Base-by-base conservation (phyloP, 2,888 invertebrate genomes). In the Sialis lutaria region DNA sequence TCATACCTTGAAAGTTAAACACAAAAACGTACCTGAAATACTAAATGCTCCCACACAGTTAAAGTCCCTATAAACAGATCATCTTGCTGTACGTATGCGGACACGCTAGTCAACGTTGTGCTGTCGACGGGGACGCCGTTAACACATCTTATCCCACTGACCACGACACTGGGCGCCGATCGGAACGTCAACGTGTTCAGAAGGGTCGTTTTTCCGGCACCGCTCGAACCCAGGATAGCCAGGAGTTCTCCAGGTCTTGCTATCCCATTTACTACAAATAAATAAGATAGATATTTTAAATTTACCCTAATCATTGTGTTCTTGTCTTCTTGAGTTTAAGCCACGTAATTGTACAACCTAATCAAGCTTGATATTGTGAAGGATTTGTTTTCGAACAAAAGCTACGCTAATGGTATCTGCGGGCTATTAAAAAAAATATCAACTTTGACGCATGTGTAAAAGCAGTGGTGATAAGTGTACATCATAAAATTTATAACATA, bases 141-240 rank as follows among this genome's bases (percentile, higher is more conserved):
- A 10, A 89, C 65, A 46, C 70, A 70, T 53, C 74, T 62, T 30
- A 64, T 59, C 8, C 77, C 77, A 9, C 68, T 68, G 40, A 83
- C 73, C 12, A 77, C 73, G 2, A 87, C 73, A 3, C 79, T 79
- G 32, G 74, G 69, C 0, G 77, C 70, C n/a, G 83, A 80, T 30
- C 88, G 75, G 62, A 84, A 86, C 6, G 90, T 91, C 51, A 96
- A 63, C 0, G 89, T 79, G 64, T 96, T 95, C 48, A 96, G 68
- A 4, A 96, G 74, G 0, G 93, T 95, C 0, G 95, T 93, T 68
- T 96, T 96, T 2, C 95, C 95, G 0, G 93, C 90, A 0, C 95
- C 95, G 32, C 86, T 87, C 1, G 87, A 82, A 1, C 91, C 91
- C 78, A 92, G 79, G 42, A 91, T 82, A 2, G 90, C 89, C 42